These are phyloP conservation scores for Pinna nobilis DNA, from an alignment of 1,140 invertebrate species.

Conservation along the genomic window DNA sequence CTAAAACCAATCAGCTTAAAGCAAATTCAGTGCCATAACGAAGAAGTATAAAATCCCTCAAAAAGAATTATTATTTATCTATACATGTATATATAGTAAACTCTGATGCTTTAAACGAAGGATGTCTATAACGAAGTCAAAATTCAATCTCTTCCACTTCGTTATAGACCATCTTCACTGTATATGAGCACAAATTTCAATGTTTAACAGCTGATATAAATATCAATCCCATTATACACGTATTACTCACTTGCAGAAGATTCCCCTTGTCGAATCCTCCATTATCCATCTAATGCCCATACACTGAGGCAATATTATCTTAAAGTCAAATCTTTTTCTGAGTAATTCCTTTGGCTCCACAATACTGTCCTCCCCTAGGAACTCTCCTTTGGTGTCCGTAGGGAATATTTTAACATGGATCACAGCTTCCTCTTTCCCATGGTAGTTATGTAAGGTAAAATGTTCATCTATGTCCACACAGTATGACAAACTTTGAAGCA, in stretches of 20 bases:
- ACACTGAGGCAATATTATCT: slow-evolving; percentile 46
- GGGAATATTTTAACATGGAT: slow-evolving; percentile 54
- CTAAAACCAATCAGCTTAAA: no score
- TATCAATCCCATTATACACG: no score
- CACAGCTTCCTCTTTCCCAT: slow-evolving; percentile 60
- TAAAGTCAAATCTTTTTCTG: slow-evolving; percentile 46
- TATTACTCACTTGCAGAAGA: slow-evolving; percentile 50
- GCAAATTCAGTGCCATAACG: no score
- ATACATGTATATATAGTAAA: no score
- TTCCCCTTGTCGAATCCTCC: slow-evolving; percentile 51
- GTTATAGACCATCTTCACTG: no score
- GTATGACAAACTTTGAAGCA: slow-evolving; percentile 57
- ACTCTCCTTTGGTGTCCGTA: slow-evolving; percentile 46
- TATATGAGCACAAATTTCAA: no score
- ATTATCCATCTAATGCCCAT: slow-evolving; percentile 59
- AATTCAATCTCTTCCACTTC: no score
- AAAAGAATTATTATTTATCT: no score
- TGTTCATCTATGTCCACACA: slow-evolving; percentile 59
- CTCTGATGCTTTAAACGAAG: no score
- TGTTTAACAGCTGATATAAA: no score
- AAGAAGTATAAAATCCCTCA: no score
- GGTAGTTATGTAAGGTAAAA: slow-evolving; percentile 60
- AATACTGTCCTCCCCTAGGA: slow-evolving; percentile 41
- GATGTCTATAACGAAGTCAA: no score
- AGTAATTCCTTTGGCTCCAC: slow-evolving; percentile 56